Base-by-base conservation (phyloP, 2,113 vertebrate genomes). In the Xenopus tropicalis region DNA sequence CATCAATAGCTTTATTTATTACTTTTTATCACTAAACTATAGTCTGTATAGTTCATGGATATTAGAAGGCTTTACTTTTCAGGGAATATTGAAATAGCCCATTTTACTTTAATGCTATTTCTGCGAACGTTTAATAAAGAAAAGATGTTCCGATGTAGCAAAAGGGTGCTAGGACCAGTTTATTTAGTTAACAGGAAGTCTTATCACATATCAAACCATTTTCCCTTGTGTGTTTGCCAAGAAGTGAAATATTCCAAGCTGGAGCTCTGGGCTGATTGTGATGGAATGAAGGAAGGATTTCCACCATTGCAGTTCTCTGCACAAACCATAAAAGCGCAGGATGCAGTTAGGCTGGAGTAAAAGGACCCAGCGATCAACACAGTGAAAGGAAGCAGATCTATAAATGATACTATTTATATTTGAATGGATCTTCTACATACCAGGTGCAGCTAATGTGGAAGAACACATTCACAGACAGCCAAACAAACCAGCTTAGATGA, bases 281-380 rank as follows among this genome's bases (percentile, higher is more conserved):
- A 68, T 61, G 72, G 51, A 59, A 68, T 59, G 52, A 52, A 20
- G 17, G 58, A 67, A 66, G 61, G 44, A 52, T 61, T 22, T 61
- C 69, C 10, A 44, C 64, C 64, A 16, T n/a, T 62, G 14, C 14
- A 46, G 48, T 62, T 17, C 20, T 43, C 22, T 24, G 3, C 42
- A 19, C 44, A 43, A 51, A 56, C 72, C 56, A 68, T 75, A 75
- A 75, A 75, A 75, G 65, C 24, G 22, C 66, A 52, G 43, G 61
- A 68, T 52, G 23, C 56, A 16, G 64, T 14, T 62, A 25, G 68
- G 14, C 17, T 17, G 19, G 66, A 48, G 59, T n/a, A 51, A 22
- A 46, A 24, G 51, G 37, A 66, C 21, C 29, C 29, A 2, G 46
- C 14, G 59, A 17, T 22, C 56, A 56, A 14, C 14, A 25, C 46